Evolutionary conservation across 2,113 vertebrate genomes (phyloP).

Genomic region (Sarotherodon lohbergeri): DNA sequence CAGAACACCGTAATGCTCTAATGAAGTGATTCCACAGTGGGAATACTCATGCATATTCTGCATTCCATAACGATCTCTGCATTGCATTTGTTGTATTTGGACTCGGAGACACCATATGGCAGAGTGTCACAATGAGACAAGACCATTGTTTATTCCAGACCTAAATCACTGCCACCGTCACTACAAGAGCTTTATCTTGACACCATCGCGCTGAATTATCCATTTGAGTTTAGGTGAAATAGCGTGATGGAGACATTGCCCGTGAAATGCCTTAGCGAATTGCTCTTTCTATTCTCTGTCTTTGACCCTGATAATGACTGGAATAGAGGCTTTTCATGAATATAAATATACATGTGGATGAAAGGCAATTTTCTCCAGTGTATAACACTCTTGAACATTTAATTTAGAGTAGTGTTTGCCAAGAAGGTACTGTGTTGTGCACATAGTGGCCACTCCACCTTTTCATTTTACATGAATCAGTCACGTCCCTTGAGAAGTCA

Average conservation of each 20-base stretch:
- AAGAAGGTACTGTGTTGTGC: conserved; percentile 1
- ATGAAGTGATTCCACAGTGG: conserved; percentile 40
- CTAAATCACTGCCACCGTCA: conserved; percentile 15
- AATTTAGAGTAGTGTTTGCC: conserved; percentile 10
- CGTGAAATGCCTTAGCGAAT: conserved; percentile 24
- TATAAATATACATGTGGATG: conserved; percentile 38
- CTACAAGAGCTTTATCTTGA: conserved; percentile 34
- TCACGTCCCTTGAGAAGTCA: not conserved
- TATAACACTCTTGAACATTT: conserved; percentile 35
- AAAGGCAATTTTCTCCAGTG: conserved; percentile 32
- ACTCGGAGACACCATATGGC: conserved; percentile 47
- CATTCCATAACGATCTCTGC: conserved; percentile 41
- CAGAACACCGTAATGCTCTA: conserved; percentile 17
- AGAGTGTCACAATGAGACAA: conserved; percentile 15
- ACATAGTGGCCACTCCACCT: not conserved
- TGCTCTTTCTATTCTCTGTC: conserved; percentile 24
- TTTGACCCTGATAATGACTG: conserved; percentile 52
- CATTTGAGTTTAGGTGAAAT: conserved; percentile 45
- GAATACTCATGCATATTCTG: conserved; percentile 46
- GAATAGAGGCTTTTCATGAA: conserved; percentile 47
- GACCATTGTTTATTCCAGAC: conserved; percentile 33
- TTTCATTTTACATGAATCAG: conserved; percentile 7
- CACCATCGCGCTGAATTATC: conserved; percentile 43
- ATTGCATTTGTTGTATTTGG: conserved; percentile 24
- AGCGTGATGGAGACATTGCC: conserved; percentile 16